Conservation (phyloP, 1,140 invertebrate species). For the Coenobita brevimanus region DNA sequence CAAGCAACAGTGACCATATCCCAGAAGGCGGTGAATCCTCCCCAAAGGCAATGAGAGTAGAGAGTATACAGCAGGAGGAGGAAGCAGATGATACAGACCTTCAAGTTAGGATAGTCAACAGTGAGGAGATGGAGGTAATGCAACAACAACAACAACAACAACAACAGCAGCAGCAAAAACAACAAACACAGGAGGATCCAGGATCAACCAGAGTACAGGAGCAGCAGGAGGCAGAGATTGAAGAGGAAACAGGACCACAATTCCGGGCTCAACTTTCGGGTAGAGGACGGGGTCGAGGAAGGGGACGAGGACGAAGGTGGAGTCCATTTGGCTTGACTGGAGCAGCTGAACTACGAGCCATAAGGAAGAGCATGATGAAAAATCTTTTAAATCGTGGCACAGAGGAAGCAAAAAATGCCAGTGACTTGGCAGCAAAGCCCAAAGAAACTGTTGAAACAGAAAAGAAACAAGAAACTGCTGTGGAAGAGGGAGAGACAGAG, state of each 20-base stretch:
- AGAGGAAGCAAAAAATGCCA: not conserved
- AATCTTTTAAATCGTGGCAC: conserved; percentile 30
- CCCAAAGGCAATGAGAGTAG: too few species aligned
- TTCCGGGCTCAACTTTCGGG: not conserved
- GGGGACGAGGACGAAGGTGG: conserved; percentile 51
- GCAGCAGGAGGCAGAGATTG: not conserved
- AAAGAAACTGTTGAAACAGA: not conserved
- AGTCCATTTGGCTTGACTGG: conserved; percentile 56
- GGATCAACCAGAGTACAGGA: too few species aligned
- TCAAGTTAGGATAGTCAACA: not conserved
- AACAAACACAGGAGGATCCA: too few species aligned
- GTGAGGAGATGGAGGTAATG: not conserved
- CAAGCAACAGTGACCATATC: not conserved
- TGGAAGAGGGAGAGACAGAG: conserved; percentile 41
- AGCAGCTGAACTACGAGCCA: conserved; percentile 62
- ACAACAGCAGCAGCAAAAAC: too few species aligned
- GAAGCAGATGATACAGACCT: not conserved
- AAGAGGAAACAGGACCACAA: not conserved
- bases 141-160: too few species aligned
- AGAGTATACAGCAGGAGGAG: not conserved
- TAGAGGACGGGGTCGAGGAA: conserved; percentile 4
- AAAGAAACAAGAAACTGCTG: not conserved
- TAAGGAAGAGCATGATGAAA: conserved; percentile 67
- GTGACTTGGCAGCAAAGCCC: not conserved
- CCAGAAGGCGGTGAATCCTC: not conserved